Evolutionary conservation across 1,140 invertebrate species (phyloP).

Genomic region (Lucilia cuprina): DNA sequence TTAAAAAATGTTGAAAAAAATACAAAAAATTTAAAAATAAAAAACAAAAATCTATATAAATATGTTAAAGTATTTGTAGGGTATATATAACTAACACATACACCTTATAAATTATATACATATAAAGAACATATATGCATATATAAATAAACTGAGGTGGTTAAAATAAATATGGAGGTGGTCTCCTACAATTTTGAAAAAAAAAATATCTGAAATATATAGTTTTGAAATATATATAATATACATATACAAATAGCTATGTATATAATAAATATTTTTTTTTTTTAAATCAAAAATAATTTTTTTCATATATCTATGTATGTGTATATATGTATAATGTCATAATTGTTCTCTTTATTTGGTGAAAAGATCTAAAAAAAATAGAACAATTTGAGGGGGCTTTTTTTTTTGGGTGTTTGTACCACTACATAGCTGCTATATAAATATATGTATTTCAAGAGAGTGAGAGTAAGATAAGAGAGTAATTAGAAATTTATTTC

Average conservation of each 20-base stretch:
- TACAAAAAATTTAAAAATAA: background rate
- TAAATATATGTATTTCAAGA: background rate
- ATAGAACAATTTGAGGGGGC: background rate
- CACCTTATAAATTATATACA: background rate
- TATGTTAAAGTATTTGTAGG: background rate
- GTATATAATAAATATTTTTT: background rate
- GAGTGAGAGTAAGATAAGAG: background rate
- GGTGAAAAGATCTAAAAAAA: background rate
- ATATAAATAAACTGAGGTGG: slow-evolving; percentile 6
- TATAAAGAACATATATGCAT: background rate
- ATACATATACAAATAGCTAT: background rate
- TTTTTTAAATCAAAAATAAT: background rate
- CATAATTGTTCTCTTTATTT: background rate
- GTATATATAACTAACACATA: background rate
- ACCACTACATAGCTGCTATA: too few relatives aligned
- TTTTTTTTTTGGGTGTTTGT: background rate
- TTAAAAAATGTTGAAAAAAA: background rate
- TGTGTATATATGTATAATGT: background rate
- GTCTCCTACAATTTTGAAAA: background rate
- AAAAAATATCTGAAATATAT: background rate
- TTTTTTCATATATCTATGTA: background rate
- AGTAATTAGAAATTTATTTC: background rate
- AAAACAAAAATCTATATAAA: background rate
- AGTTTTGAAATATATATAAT: background rate
- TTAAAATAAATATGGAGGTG: background rate